Evolutionary conservation across 1,140 invertebrate species (phyloP).

Genomic region (Drosophila rufa): DNA sequence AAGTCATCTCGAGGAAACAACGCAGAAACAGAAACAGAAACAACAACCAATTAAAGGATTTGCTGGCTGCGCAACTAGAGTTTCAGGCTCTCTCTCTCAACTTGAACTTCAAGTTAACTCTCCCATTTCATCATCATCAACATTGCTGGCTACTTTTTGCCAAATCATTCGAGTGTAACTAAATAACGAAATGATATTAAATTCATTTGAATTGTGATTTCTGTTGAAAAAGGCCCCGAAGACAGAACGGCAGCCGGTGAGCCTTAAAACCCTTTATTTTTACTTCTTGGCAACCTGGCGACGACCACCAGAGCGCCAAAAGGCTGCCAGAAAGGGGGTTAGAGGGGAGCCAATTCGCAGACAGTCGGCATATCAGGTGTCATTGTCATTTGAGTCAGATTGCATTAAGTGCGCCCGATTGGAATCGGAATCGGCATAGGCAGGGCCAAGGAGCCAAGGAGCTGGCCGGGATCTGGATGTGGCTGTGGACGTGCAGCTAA

Average conservation of each 20-base stretch:
- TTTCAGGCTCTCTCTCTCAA: conserved; percentile 31
- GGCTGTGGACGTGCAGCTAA: conserved; percentile 14
- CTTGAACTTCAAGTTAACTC: conserved; percentile 11
- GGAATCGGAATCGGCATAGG: conserved; percentile 70
- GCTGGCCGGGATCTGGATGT: conserved; percentile 6
- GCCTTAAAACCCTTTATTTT: conserved; percentile 54
- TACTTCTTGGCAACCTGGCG: conserved; percentile 28
- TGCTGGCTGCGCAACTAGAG: conserved; percentile 52
- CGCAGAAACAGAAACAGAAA: conserved; percentile 15
- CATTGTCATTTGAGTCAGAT: conserved; percentile 85
- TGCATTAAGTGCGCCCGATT: conserved; percentile 77
- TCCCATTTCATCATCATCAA: conserved; percentile 29
- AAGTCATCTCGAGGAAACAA: conserved; percentile 41
- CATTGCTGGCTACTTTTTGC: conserved; percentile 72
- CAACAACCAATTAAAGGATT: conserved; percentile 81
- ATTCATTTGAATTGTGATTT: conserved; percentile 85
- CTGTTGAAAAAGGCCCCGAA: conserved; percentile 73
- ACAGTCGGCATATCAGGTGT: conserved; percentile 81
- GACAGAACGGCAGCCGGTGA: conserved; percentile 40
- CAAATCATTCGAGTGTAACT: conserved; percentile 83
- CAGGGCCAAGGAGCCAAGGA: conserved; percentile 4
- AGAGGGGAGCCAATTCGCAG: conserved; percentile 14
- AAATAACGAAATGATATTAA: conserved; percentile 85
- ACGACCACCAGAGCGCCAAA: conserved; percentile 65
- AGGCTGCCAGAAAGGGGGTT: conserved; percentile 1